Percentiles rank a stretch among this genome's conserved stretches.
Evolutionary conservation across 2,888 invertebrate genomes (phyloP).

Genomic region (Zygaena filipendulae): DNA sequence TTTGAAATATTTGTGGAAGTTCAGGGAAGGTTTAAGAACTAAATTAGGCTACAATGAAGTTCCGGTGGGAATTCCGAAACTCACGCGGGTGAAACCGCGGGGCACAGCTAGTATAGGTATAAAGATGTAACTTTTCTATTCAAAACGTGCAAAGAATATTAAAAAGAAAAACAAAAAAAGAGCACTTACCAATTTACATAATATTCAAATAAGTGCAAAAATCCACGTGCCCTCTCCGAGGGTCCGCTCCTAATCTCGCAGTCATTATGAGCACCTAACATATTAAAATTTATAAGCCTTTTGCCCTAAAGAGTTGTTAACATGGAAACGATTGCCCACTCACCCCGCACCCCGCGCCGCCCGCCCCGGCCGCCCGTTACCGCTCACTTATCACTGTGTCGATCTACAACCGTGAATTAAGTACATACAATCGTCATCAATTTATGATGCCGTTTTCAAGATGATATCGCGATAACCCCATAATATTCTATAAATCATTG

Average conservation of each 20-base stretch:
- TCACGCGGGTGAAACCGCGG: no score
- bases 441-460: conserved; percentile 58
- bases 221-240: conserved; percentile 25
- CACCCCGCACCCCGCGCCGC: no score
- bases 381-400: no score
- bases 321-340: conserved; percentile 56
- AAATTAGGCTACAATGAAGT: no score
- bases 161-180: no score
- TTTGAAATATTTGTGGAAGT: no score
- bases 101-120: no score
- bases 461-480: conserved; percentile 59
- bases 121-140: no score
- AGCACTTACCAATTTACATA: conserved; percentile 36
- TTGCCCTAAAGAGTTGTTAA: conserved; percentile 59
- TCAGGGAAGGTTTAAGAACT: no score
- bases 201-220: conserved; percentile 52
- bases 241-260: conserved; percentile 29
- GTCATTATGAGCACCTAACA: conserved; percentile 45
- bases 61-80: no score
- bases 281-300: conserved; percentile 48
- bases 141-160: no score
- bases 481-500: conserved; percentile 62
- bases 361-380: conserved; percentile 25
- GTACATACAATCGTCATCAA: conserved; percentile 62
- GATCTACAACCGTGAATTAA: no score